Conservation (phyloP, 2,797 vertebrate genomes). For the Xenops minutus region DNA sequence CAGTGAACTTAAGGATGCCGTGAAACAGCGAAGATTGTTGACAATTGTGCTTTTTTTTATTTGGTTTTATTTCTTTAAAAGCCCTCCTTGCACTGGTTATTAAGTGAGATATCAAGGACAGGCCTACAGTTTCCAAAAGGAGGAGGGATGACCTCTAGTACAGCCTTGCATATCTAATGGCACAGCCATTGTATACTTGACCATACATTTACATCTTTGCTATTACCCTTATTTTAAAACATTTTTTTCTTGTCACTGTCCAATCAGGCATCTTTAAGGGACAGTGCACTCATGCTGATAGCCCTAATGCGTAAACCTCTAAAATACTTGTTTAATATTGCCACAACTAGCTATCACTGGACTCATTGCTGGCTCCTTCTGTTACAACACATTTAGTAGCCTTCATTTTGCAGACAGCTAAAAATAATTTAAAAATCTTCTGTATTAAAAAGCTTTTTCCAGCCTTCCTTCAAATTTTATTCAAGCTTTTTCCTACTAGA, state of each 20-base stretch:
- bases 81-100: not conserved
- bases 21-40: not conserved
- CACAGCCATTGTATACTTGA: not conserved
- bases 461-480: not conserved
- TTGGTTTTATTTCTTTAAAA: not conserved
- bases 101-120: not conserved
- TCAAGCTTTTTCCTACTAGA: not conserved
- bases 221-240: not conserved
- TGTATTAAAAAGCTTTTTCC: not conserved
- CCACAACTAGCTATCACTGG: not conserved
- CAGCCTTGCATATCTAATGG: not conserved
- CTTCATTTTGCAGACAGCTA: not conserved
- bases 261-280: not conserved
- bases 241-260: not conserved
- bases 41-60: not conserved
- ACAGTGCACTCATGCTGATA: not conserved
- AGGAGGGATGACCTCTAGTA: not conserved
- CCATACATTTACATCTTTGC: not conserved
- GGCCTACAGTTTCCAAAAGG: not conserved
- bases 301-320: not conserved
- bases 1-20: not conserved
- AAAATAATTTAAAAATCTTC: not conserved
- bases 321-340: not conserved
- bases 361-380: not conserved
- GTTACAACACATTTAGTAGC: not conserved